Percentiles rank a stretch among this genome's conserved stretches.
Evolutionary conservation across 2,797 vertebrate species (phyloP).

Genomic region (Hippocampus kuda): DNA sequence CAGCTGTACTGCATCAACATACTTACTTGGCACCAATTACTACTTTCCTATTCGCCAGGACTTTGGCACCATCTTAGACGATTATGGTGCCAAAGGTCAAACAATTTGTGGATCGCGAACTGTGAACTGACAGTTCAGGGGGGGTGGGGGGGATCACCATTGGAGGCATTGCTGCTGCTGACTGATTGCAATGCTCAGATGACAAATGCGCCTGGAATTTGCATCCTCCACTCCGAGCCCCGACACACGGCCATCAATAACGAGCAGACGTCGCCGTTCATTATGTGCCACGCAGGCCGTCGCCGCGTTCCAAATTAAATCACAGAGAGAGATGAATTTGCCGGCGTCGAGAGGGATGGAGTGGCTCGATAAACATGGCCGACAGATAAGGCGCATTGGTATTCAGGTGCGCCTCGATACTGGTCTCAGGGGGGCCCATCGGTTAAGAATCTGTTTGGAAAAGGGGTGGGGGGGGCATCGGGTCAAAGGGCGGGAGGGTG

Average conservation of each 20-base stretch:
- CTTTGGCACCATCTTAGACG: not conserved
- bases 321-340: slow-evolving; percentile 40
- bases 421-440: slow-evolving; percentile 20
- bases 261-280: slow-evolving; percentile 31
- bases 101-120: not conserved
- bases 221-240: slow-evolving; percentile 24
- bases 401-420: slow-evolving; percentile 42
- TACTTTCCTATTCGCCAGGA: not conserved
- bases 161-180: slow-evolving; percentile 17
- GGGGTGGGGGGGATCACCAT: not conserved
- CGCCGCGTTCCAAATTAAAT: slow-evolving; percentile 36
- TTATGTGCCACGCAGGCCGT: slow-evolving; percentile 20
- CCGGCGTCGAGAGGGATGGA: slow-evolving; percentile 32
- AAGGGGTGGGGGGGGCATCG: slow-evolving; percentile 20
- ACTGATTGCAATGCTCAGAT: slow-evolving; percentile 21
- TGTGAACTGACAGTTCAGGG: no score
- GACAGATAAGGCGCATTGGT: slow-evolving; percentile 52
- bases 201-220: slow-evolving; percentile 13
- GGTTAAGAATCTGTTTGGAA: slow-evolving; percentile 41
- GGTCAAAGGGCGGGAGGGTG: slow-evolving; percentile 50
- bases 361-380: slow-evolving; percentile 35
- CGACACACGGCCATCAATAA: slow-evolving; percentile 36
- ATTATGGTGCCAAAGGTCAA: not conserved
- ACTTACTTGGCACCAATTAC: not conserved
- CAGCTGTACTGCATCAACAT: no score